These are phyloP conservation scores for Falco concolor DNA, from an alignment of 2,797 vertebrate genomes.

Conservation along the genomic window DNA sequence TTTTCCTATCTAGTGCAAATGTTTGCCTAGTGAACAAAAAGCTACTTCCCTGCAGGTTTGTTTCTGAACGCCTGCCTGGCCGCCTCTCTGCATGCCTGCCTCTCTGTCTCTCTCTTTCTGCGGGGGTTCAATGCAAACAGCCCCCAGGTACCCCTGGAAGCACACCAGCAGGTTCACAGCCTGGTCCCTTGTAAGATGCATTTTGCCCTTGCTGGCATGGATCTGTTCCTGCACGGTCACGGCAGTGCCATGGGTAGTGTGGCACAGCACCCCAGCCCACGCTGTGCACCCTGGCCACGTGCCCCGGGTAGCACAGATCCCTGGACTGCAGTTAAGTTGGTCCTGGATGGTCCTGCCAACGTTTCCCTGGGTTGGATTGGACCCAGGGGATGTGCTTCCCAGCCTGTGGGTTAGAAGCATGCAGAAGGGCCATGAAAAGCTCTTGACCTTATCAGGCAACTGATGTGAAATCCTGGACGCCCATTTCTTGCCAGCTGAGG, in stretches of 20 bases:
- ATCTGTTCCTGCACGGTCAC: rapidly evolving
- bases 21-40: background rate
- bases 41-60: background rate
- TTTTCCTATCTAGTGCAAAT: background rate
- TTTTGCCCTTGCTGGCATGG: background rate
- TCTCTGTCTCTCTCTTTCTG: background rate
- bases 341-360: rapidly evolving
- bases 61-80: background rate
- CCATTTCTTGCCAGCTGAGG: background rate
- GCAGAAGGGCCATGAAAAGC: background rate
- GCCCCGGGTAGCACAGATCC: background rate
- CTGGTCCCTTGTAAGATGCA: background rate
- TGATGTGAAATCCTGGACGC: background rate
- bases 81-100: background rate
- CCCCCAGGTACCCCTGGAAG: background rate
- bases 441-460: background rate
- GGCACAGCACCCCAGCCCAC: background rate
- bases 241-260: background rate
- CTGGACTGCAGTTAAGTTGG: rapidly evolving
- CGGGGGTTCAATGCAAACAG: background rate
- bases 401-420: background rate
- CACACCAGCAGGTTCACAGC: background rate
- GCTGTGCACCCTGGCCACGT: background rate
- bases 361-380: rapidly evolving
- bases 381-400: background rate